Percentiles rank a stretch among this genome's conserved stretches.
phyloP scores from a whole-genome alignment of 1,140 invertebrate species.

The Neodiprion pinetum region DNA sequence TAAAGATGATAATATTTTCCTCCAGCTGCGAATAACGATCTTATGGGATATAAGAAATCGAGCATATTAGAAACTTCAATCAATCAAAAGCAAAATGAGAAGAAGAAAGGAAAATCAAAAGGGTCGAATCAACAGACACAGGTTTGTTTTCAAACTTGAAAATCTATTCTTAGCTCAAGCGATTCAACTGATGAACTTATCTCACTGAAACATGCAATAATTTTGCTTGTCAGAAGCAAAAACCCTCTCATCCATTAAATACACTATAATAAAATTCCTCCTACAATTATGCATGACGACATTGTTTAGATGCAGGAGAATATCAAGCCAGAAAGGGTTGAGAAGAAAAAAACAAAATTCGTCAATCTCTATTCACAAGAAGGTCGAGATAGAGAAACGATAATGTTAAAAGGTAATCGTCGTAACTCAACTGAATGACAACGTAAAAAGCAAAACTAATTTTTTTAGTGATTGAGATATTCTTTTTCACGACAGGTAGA shows the following conservation, averaged over 20 bases:
- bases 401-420: conserved; percentile 70
- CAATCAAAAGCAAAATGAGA: conserved; percentile 40
- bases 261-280: too few relatives aligned
- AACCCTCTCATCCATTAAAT: too few relatives aligned
- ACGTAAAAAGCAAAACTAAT: conserved; percentile 25
- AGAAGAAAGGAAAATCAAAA: conserved; percentile 48
- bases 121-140: conserved; percentile 18
- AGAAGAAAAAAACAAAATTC: conserved; percentile 79
- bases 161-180: neutral
- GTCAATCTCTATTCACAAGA: conserved; percentile 78
- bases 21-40: conserved; percentile 34
- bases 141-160: conserved; percentile 10
- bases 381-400: conserved; percentile 69
- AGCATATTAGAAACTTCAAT: conserved; percentile 29
- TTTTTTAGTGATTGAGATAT: neutral
- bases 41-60: conserved; percentile 38
- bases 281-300: too few relatives aligned
- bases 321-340: conserved; percentile 47
- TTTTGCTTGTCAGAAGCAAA: too few relatives aligned
- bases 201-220: too few relatives aligned
- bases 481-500: conserved; percentile 68
- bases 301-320: conserved; percentile 21
- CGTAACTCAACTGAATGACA: neutral
- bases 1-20: neutral
- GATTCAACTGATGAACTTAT: too few relatives aligned